These are phyloP conservation scores for Chrysemys picta DNA, from an alignment of 2,113 vertebrate species.

Conservation along the genomic window DNA sequence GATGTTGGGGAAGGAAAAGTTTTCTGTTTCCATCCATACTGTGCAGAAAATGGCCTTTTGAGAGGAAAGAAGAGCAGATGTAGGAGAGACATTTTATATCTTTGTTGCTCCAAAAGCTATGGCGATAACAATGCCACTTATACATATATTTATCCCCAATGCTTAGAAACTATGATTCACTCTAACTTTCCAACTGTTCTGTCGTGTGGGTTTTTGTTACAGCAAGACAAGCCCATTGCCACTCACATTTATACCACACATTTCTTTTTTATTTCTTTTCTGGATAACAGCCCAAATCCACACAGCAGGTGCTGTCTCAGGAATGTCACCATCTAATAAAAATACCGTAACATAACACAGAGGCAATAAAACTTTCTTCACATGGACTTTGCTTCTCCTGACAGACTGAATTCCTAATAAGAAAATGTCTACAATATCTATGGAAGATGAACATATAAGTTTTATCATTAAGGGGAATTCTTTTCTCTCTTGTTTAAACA, in stretches of 20 bases:
- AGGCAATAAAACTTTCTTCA: slow-evolving; percentile 70
- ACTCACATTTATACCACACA: slow-evolving; percentile 60
- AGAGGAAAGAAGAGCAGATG: slow-evolving; percentile 45
- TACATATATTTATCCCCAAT: slow-evolving; percentile 9
- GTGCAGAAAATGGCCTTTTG: slow-evolving; percentile 5
- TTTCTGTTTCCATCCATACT: not conserved
- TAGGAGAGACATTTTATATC: slow-evolving; percentile 42
- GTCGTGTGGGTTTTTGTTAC: slow-evolving; percentile 59
- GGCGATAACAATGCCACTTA: slow-evolving; percentile 16
- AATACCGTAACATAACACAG: slow-evolving; percentile 75
- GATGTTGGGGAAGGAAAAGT: not conserved
- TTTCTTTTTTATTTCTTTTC: slow-evolving; percentile 74
- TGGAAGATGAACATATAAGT: slow-evolving; percentile 34
- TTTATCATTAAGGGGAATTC: slow-evolving; percentile 38
- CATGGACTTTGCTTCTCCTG: slow-evolving; percentile 67
- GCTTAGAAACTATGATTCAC: slow-evolving; percentile 31
- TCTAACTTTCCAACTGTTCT: slow-evolving; percentile 64
- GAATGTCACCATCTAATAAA: slow-evolving; percentile 79
- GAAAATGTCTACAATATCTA: slow-evolving; percentile 52
- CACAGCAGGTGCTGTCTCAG: slow-evolving; percentile 78
- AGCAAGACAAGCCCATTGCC: slow-evolving; percentile 27
- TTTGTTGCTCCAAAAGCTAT: slow-evolving; percentile 36
- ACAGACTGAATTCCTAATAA: slow-evolving; percentile 71
- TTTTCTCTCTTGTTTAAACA: slow-evolving; percentile 39
- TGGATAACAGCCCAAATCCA: slow-evolving; percentile 75